Percentiles rank a stretch among this genome's conserved stretches.
These are phyloP conservation scores for Carlito syrichta DNA, from an alignment of 2,113 vertebrate species.

Conservation along the genomic window DNA sequence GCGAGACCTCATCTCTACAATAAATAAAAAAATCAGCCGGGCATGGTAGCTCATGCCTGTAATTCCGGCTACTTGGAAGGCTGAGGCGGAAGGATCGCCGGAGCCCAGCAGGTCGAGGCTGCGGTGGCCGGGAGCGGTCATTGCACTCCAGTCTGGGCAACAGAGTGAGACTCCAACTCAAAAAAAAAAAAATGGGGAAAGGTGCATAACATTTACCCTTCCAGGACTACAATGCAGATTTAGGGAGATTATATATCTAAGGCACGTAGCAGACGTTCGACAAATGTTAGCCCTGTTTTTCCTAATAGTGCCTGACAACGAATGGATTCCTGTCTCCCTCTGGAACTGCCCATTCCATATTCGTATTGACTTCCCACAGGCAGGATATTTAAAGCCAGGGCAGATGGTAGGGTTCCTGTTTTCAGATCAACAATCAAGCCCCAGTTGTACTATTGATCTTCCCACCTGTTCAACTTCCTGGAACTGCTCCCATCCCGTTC, in stretches of 20 bases:
- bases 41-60: no score
- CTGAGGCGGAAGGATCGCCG: no score
- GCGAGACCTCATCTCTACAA: no score
- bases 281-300: background rate
- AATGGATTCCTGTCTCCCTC: background rate
- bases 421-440: conserved; percentile 21
- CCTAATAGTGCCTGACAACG: background rate
- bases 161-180: background rate
- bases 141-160: no score
- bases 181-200: background rate
- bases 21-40: no score
- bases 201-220: background rate
- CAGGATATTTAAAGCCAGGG: background rate
- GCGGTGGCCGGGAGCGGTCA: no score
- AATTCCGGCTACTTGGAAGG: no score
- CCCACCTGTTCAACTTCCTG: conserved; percentile 32
- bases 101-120: no score
- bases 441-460: conserved; percentile 9
- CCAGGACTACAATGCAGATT: background rate
- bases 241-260: background rate
- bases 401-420: conserved; percentile 33
- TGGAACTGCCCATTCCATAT: background rate
- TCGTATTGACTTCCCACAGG: background rate
- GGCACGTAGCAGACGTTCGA: background rate
- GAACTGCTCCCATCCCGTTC: background rate